Evolutionary conservation across 35 echinoderm and acorn worm species (phyloP).

Genomic region (Ophiothrix spiculata): DNA sequence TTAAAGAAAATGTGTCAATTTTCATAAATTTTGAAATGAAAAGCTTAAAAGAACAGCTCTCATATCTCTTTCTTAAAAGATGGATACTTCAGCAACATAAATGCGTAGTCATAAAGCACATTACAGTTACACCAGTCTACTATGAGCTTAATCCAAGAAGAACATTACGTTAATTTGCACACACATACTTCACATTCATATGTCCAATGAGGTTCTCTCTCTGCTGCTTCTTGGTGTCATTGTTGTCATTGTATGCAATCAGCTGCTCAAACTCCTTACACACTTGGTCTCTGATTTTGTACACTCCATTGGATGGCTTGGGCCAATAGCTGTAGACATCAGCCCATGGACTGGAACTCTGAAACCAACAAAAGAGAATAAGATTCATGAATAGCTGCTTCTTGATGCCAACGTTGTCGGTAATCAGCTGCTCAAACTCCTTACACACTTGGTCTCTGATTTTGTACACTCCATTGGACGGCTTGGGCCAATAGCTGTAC

Average conservation of each 20-base stretch:
- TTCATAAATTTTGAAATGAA: too few species aligned
- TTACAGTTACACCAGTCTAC: too few species aligned
- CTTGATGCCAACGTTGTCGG: neutral
- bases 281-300: neutral
- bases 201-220: neutral
- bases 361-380: constrained; percentile 1
- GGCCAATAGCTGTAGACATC: constrained; percentile 4
- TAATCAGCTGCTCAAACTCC: constrained; percentile 20
- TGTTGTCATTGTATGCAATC: neutral
- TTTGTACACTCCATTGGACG: constrained; percentile 19
- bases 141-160: too few species aligned
- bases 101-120: too few species aligned
- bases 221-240: neutral
- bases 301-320: constrained; percentile 23
- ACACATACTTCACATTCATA: neutral
- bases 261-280: neutral
- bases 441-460: constrained; percentile 20
- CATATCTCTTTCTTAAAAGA: too few species aligned
- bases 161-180: too few species aligned
- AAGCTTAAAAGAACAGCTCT: too few species aligned
- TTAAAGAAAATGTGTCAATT: too few species aligned
- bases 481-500: constrained; percentile 16
- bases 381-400: neutral
- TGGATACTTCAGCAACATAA: too few species aligned
- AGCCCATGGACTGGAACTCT: constrained; percentile 19